Evolutionary conservation across 2,888 invertebrate genomes (phyloP).

Genomic region (Hirtodrosophila histrioides): DNA sequence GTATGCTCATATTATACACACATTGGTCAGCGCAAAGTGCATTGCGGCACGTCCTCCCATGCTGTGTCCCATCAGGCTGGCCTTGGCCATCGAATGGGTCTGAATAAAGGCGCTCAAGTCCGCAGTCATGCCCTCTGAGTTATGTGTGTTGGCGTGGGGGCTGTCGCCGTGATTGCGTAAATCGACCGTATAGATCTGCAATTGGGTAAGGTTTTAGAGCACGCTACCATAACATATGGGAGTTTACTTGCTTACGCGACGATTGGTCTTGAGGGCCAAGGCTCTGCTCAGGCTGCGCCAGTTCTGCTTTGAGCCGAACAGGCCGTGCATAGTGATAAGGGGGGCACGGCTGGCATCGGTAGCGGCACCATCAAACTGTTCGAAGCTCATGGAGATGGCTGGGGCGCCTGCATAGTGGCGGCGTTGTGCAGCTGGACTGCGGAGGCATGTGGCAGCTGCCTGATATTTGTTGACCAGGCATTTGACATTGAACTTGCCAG

Average conservation of each 20-base stretch:
- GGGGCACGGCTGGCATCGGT: conserved; percentile 85
- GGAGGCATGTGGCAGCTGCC: background rate
- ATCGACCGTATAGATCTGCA: conserved; percentile 88
- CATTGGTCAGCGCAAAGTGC: conserved; percentile 91
- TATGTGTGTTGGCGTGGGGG: conserved; percentile 90
- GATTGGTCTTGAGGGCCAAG: conserved; percentile 85
- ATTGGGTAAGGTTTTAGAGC: background rate
- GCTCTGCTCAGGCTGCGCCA: conserved; percentile 93
- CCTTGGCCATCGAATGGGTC: conserved; percentile 64
- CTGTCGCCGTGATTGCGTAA: conserved; percentile 98
- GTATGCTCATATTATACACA: conserved; percentile 83
- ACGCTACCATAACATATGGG: background rate
- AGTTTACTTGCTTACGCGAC: conserved; percentile 85
- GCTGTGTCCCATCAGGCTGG: conserved; percentile 93
- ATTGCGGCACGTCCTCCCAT: conserved; percentile 98
- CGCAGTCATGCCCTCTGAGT: conserved; percentile 89
- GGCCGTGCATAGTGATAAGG: conserved; percentile 93
- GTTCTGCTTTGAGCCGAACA: conserved; percentile 94
- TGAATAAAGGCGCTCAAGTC: conserved; percentile 89
- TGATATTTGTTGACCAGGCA: background rate
- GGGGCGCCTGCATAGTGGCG: conserved; percentile 30
- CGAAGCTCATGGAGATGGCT: conserved; percentile 88
- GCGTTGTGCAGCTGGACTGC: background rate
- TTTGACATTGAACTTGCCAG: conserved; percentile 17
- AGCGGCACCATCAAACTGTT: conserved; percentile 87